Evolutionary conservation across 2,888 invertebrate genomes (phyloP), one percentile per base, ranked within the genome.

Genomic region (Iselma pallidipennis): DNA sequence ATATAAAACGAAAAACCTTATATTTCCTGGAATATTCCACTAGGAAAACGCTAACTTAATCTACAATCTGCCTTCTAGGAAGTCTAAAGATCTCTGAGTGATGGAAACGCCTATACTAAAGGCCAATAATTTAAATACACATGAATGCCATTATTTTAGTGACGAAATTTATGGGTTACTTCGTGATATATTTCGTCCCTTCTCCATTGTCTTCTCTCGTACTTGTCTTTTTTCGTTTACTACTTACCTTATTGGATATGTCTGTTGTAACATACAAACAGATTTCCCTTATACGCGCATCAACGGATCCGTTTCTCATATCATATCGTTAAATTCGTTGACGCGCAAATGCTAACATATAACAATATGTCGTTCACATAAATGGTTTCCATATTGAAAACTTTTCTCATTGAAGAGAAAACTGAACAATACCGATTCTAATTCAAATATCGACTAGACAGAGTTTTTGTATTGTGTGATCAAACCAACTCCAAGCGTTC

Each of bases 241-340:
- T 4, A 25, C 3, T 3, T 16, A 12, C 5, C 71, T 71, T 71
- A 72, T 69, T 70, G 68, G 70, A 65, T 72, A 62, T 72, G 66
- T 71, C 69, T 71, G 67, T 70, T 70, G 71, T 72, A 71, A 62
- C 67, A 68, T 69, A 63, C 66, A 63, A 71, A 65, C 60, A 65
- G 68, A 68, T 69, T 69, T 68, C 59, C 56, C 61, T 65, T 19
- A 4, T 10, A 61, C 59, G 52, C 69, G 70, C 71, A 62, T 67
- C 67, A 69, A 55, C 64, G 66, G 57, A 52, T 67, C 60, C 70
- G 64, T 70, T 71, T 66, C 69, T 68, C 66, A 71, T 73, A 71
- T 71, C 69, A 61, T 69, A 65, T 65, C 65, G 52, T 62, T 58
- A 63, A 63, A 65, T 57, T 65, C 68, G 57, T 63, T 60, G 70